These are phyloP conservation scores for Sinocyclocheilus anophthalmus DNA, from an alignment of 2,113 vertebrate genomes.

Conservation along the genomic window DNA sequence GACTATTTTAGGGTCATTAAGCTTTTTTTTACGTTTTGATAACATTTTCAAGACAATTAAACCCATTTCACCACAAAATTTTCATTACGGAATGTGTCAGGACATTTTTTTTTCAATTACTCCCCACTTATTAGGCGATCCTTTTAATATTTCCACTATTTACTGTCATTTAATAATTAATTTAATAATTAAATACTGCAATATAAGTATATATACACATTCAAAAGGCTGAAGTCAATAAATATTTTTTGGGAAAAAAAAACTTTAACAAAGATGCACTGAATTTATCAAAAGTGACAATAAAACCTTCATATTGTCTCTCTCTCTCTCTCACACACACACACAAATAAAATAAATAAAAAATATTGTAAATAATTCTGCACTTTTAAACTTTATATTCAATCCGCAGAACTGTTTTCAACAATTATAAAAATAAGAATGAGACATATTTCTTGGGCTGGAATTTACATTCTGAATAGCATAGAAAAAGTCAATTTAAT, in stretches of 20 bases:
- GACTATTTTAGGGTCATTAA: background rate
- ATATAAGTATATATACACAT: background rate
- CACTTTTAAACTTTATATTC: too few relatives aligned
- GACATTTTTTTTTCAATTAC: background rate
- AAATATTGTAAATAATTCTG: too few relatives aligned
- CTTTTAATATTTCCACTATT: background rate
- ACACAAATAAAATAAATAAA: too few relatives aligned
- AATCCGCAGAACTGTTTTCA: too few relatives aligned
- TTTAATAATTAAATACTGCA: background rate
- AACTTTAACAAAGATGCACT: background rate
- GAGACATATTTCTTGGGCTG: too few relatives aligned
- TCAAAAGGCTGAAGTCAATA: background rate
- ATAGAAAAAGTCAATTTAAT: too few relatives aligned
- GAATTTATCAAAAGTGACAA: too few relatives aligned
- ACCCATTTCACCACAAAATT: background rate
- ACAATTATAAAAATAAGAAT: too few relatives aligned
- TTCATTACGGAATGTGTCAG: background rate
- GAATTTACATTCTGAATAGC: too few relatives aligned
- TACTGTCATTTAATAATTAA: background rate
- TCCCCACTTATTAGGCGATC: background rate
- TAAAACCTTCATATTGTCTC: too few relatives aligned
- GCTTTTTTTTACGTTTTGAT: background rate
- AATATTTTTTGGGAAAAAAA: background rate
- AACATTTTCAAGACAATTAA: background rate
- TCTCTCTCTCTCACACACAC: too few relatives aligned